Conservation (phyloP, 2,113 vertebrate species). For the Xenopus laevis region DNA sequence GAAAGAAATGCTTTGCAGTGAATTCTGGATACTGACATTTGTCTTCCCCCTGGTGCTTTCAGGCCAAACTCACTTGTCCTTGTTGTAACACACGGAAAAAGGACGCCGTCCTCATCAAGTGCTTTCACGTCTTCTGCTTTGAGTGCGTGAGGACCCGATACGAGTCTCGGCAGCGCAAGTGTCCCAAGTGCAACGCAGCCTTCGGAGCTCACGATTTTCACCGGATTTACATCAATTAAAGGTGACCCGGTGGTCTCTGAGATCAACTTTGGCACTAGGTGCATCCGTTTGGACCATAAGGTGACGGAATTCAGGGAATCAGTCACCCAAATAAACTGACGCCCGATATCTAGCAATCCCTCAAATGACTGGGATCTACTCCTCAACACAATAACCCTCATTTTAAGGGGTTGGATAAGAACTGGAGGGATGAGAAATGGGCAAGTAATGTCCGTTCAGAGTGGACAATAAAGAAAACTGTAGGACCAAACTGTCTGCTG, state of each 20-base stretch:
- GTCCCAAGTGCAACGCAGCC: constrained; percentile 91
- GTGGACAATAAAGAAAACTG: constrained; percentile 22
- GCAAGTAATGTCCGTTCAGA: not conserved
- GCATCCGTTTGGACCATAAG: not conserved
- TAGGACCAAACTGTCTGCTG: not conserved
- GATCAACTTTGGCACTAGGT: not conserved
- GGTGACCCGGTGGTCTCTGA: not conserved
- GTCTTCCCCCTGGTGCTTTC: not conserved
- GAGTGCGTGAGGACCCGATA: constrained; percentile 91
- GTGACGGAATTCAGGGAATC: not conserved
- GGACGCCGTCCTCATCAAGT: constrained; percentile 91
- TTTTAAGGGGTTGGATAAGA: not conserved
- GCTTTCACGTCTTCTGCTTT: constrained; percentile 95
- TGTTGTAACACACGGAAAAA: constrained; percentile 94
- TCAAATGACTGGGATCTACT: not conserved
- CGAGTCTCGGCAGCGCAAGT: constrained; percentile 91
- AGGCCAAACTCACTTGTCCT: constrained; percentile 89
- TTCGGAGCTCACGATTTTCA: constrained; percentile 94
- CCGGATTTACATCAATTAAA: constrained; percentile 88
- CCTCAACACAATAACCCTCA: not conserved
- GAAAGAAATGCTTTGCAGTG: too few species aligned
- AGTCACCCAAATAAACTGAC: not conserved
- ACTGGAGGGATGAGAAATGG: not conserved
- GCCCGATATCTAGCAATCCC: not conserved
- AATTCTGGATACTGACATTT: too few species aligned